A percentile compares a stretch with the other conserved stretches of the same genome.
Conservation (phyloP, 2,113 vertebrate genomes). For the Esox niger region DNA sequence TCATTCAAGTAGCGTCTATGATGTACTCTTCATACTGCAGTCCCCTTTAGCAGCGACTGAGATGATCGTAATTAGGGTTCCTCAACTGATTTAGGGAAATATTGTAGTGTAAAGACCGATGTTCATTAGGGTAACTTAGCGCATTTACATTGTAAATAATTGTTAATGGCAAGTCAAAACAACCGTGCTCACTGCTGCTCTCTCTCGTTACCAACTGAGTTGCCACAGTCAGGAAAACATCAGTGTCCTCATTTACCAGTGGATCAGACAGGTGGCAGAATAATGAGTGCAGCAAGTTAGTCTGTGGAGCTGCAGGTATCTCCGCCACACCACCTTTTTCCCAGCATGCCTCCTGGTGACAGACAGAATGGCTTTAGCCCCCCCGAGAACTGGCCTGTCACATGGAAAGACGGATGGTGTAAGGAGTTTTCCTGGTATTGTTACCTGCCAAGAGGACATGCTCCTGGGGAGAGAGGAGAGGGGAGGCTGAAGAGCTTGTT, state of each 20-base stretch:
- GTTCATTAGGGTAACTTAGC: conserved; percentile 19
- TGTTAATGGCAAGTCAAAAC: conserved; percentile 37
- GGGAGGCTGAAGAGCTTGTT: background rate
- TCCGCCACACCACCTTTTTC: conserved; percentile 16
- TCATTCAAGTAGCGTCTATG: no score
- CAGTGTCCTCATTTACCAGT: conserved; percentile 29
- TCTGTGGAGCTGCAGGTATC: conserved; percentile 28
- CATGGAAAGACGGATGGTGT: conserved; percentile 56
- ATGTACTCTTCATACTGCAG: no score
- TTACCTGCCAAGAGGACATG: conserved; percentile 41
- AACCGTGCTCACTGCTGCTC: background rate
- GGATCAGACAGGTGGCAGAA: conserved; percentile 26
- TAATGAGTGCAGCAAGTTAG: conserved; percentile 27
- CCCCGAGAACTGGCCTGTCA: conserved; percentile 43
- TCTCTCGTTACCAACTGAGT: conserved; percentile 15
- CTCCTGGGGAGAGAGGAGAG: conserved; percentile 14
- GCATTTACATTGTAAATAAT: conserved; percentile 43
- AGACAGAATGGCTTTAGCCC: conserved; percentile 45
- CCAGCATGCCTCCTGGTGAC: conserved; percentile 42
- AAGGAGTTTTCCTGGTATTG: conserved; percentile 39
- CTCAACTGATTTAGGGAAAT: no score
- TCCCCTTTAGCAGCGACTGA: no score
- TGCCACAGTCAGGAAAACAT: conserved; percentile 12
- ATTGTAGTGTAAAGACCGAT: no score
- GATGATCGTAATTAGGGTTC: no score